Base-by-base conservation (phyloP, 2,888 invertebrate genomes). In the Autographa gamma region DNA sequence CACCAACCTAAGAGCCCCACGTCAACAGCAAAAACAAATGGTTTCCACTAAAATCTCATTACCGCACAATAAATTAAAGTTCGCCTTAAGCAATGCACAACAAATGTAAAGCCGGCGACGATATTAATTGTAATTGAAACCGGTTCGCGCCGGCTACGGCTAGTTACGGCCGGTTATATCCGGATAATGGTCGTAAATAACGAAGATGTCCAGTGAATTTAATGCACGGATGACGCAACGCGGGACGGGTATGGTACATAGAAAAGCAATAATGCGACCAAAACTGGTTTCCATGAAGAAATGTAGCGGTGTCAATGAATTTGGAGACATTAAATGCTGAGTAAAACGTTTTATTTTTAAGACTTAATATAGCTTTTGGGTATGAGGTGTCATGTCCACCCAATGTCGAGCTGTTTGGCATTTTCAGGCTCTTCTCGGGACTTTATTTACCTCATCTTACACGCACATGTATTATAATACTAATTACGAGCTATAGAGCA, bases 61-160 rank as follows among this genome's bases (percentile, higher is more conserved):
- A 86, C 85, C 48, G 68, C 43, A 69, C 83, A 72, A 89, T 90
- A 89, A 89, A 89, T 89, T 87, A 85, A 60, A 73, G 60, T 60
- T 60, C 59, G 81, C 78, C 78, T 58, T 63, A 73, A 75, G 80
- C 73, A 80, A 79, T 70, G 79, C 81, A 82, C 82, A 79, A 81
- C 77, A 74, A 84, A 82, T 81, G 73, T 79, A 73, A 77, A 85
- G 80, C 85, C 74, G 78, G 81, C 78, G 84, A 79, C 77, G 74
- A 81, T 88, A 87, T 88, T 88, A 88, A 86, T 88, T 85, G 87
- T 87, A 88, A 88, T 85, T 75, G 84, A 85, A 79, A 84, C 86
- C 84, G 81, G 84, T 78, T 71, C 41, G 66, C 59, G 76, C 82
- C 77, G 73, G 74, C 69, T 71, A 74, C 63, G 59, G 43, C 56